Base-by-base conservation (phyloP, 2,888 invertebrate genomes). In the Hartigia nigra region DNA sequence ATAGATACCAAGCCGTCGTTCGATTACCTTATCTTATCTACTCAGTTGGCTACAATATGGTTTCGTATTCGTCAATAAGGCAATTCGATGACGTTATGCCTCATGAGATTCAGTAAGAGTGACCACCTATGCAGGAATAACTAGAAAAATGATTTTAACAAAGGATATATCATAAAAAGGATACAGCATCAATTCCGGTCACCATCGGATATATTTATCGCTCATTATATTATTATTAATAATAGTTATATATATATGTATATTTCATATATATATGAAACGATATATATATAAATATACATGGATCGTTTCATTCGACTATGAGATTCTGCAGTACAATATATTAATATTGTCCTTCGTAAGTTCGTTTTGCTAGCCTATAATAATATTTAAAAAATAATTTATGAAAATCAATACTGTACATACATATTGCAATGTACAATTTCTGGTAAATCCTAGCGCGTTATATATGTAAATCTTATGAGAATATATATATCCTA, bases 331-430 rank as follows among this genome's bases (percentile, higher is more conserved):
- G 55, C 55, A 79, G 74, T 78, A 76, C 75, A 78, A 77, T 79
- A 80, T 79, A 77, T 76, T 36, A 77, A 77, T 84, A 84, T 85
- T 85, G 84, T 86, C 83, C 81, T 84, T 82, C 80, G 77, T 78
- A 81, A 81, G 77, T 78, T 77, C 78, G 74, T 79, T 77, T 76
- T 31, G 74, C 79, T 83, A 84, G 70, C 77, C 77, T 55, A 55
- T 55, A 23, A 55, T 84, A 84, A 78, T 77, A 74, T 84, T 84
- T 84, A 84, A 84, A 87, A 87, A 85, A 85, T 87, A 86, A 85
- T 86, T 84, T 83, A 84, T 84, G 76, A 81, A 81, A 83, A 86
- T 86, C 84, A 85, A 87, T 88, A 86, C 85, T 88, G 84, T 87
- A 87, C 84, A 87, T 81, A 79, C 78, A 81, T 79, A 78, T 80